Base-by-base conservation (phyloP, 30 jellyfish, hydroid and myxozoan species). In the Aurelia aurita complex sp. Pacific region DNA sequence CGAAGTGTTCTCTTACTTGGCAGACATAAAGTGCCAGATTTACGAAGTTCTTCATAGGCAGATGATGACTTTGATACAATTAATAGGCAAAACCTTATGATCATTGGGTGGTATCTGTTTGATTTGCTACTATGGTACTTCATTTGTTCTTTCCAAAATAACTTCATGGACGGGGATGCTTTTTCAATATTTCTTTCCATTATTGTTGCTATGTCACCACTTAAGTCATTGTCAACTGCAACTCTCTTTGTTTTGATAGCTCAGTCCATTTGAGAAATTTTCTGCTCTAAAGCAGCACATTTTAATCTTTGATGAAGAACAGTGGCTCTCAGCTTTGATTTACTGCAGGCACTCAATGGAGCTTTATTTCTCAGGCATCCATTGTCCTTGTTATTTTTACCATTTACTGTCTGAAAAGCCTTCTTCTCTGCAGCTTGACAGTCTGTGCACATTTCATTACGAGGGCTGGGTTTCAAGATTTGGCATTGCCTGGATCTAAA, bases 1-100 rank as follows among this genome's bases (percentile, higher is more conserved):
- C 94, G 16, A 17, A 85, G 73, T 15, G 89, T 75, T 35, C 94
- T 4, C 2, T 67, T 82, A 53, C 94, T 85, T 34, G 94, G 89
- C 14, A 85, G 89, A 60, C 55, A 19, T 9, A 85, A 83, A 32
- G 73, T 43, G 42, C 75, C 65, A 10, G 94, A 72, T n/a, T 73
- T 29, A 12, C 88, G 81, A 32, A 84, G 40, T 69, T 84, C 94
- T 29, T 84, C 88, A 74, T 84, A 84, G 9, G 89, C 89, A 12
- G 86, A 82, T 32, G 82, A 64, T n/a, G 89, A 84, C 61, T 84
- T 84, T 8, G 88, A 80, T 19, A 82, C 94, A 23, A 84, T 11
- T 7, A 90, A 73, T 33, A 84, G 60, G 67, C 94, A 84, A 63
- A 59, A 82, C 4, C 87, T 29, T 75, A 82, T 82, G 38, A 82